Conservation (phyloP, 2,113 vertebrate species). For the Scomber japonicus region DNA sequence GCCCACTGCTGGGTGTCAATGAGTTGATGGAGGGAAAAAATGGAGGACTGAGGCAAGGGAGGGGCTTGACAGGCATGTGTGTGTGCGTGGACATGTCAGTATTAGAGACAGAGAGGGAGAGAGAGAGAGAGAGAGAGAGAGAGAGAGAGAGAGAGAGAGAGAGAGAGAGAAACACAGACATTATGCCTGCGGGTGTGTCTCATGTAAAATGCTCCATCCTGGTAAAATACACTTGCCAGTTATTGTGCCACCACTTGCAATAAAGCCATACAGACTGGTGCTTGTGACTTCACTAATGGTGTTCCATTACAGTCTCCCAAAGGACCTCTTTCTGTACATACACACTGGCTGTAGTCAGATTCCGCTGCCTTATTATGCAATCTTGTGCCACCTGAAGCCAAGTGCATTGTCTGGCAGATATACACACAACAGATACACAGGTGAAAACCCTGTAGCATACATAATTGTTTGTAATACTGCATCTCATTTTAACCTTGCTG, state of each 20-base stretch:
- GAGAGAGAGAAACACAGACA: slow-evolving; percentile 52
- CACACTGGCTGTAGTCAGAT: slow-evolving; percentile 29
- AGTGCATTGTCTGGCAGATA: slow-evolving; percentile 47
- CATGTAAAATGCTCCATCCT: slow-evolving; percentile 73
- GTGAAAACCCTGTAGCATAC: slow-evolving; percentile 20
- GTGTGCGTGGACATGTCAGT: slow-evolving; percentile 41
- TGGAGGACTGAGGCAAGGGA: slow-evolving; percentile 73
- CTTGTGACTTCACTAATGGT: slow-evolving; percentile 71
- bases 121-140: slow-evolving; percentile 35
- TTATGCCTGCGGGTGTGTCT: slow-evolving; percentile 63
- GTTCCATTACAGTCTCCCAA: slow-evolving; percentile 67
- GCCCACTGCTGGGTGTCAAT: slow-evolving; percentile 84
- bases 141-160: slow-evolving; percentile 38
- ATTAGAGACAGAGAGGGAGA: slow-evolving; percentile 25
- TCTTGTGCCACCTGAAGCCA: slow-evolving; percentile 54
- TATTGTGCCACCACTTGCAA: slow-evolving; percentile 58
- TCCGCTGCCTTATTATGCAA: slow-evolving; percentile 46
- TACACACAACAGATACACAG: not conserved
- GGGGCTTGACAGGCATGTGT: slow-evolving; percentile 68
- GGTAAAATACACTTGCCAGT: slow-evolving; percentile 73
- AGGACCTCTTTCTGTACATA: slow-evolving; percentile 48
- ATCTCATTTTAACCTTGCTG: slow-evolving; percentile 45
- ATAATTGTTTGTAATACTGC: slow-evolving; percentile 34
- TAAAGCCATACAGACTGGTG: slow-evolving; percentile 60
- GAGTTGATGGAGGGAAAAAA: slow-evolving; percentile 85